phyloP scores from a whole-genome alignment of 2,797 vertebrate species.

The Gobio occitaniae region DNA sequence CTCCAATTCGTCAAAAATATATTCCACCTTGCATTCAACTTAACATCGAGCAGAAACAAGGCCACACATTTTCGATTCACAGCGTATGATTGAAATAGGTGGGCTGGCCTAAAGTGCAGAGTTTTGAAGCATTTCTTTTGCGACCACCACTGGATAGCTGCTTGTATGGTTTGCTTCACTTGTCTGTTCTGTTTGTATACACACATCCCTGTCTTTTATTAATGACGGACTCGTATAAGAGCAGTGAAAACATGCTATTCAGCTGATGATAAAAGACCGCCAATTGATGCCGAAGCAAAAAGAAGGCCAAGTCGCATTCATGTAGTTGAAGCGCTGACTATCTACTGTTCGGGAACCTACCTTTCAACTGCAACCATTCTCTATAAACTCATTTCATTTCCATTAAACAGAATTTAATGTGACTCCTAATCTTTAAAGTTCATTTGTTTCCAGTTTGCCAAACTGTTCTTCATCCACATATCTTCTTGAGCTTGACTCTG shows the following conservation, averaged over 20 bases:
- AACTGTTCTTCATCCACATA: slow-evolving; percentile 43
- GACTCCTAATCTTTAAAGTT: slow-evolving; percentile 8
- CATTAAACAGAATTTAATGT: slow-evolving; percentile 50
- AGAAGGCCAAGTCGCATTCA: slow-evolving; percentile 76
- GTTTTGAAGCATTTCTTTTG: slow-evolving; percentile 62
- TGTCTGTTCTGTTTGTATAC: slow-evolving; percentile 65
- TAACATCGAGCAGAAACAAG: slow-evolving; percentile 54
- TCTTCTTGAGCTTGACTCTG: slow-evolving; percentile 47
- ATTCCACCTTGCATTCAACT: slow-evolving; percentile 37
- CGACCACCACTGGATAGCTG: slow-evolving; percentile 61
- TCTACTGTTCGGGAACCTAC: slow-evolving; percentile 59
- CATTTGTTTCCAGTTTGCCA: slow-evolving; percentile 51
- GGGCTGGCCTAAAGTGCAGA: slow-evolving; percentile 46
- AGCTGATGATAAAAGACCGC: slow-evolving; percentile 69
- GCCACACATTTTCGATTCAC: slow-evolving; percentile 51
- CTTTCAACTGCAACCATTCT: slow-evolving; percentile 61
- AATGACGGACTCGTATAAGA: slow-evolving; percentile 57
- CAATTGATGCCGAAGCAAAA: slow-evolving; percentile 56
- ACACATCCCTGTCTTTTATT: slow-evolving; percentile 64
- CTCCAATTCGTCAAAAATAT: slow-evolving; percentile 57
- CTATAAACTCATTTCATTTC: slow-evolving; percentile 58
- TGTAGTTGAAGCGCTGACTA: slow-evolving; percentile 63
- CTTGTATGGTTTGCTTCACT: slow-evolving; percentile 55
- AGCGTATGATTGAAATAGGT: slow-evolving; percentile 51
- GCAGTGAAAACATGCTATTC: slow-evolving; percentile 68